Percentiles rank a stretch among this genome's conserved stretches.
These are phyloP conservation scores for Cephus nigrinus DNA, from an alignment of 2,888 invertebrate genomes.

Conservation along the genomic window DNA sequence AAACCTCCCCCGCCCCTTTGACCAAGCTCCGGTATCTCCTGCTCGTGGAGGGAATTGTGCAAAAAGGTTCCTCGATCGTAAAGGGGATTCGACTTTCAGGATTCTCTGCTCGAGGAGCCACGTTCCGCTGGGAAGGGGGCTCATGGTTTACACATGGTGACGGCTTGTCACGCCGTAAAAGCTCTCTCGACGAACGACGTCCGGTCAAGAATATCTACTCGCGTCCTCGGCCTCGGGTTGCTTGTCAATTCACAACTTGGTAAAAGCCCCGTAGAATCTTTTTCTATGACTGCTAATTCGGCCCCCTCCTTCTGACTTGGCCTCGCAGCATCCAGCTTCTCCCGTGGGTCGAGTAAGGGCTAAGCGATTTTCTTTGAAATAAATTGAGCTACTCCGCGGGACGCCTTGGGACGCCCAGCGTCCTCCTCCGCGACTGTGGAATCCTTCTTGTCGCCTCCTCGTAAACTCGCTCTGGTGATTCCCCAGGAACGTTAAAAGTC, in stretches of 20 bases:
- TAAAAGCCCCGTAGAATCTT: conserved; percentile 28
- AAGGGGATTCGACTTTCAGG: conserved; percentile 41
- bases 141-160: conserved; percentile 61
- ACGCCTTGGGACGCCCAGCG: conserved; percentile 7
- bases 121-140: conserved; percentile 20
- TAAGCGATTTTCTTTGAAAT: conserved; percentile 35
- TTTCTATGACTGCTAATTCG: conserved; percentile 17
- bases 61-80: conserved; percentile 30
- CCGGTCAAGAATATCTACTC: background rate
- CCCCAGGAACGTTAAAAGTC: conserved; percentile 32
- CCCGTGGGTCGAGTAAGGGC: conserved; percentile 9
- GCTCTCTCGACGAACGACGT: conserved; percentile 44
- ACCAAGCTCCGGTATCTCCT: no score
- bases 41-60: conserved; percentile 29
- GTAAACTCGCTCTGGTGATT: conserved; percentile 26
- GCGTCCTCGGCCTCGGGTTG: background rate
- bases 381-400: conserved; percentile 27
- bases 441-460: background rate
- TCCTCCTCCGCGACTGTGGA: background rate
- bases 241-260: conserved; percentile 42
- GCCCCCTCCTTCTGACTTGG: no score
- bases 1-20: background rate
- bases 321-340: background rate
- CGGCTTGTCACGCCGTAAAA: conserved; percentile 53
- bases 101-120: conserved; percentile 7